Evolutionary conservation across 2,888 invertebrate species (phyloP), one percentile per base, ranked within the genome.

Genomic region (Melanargia galathea): DNA sequence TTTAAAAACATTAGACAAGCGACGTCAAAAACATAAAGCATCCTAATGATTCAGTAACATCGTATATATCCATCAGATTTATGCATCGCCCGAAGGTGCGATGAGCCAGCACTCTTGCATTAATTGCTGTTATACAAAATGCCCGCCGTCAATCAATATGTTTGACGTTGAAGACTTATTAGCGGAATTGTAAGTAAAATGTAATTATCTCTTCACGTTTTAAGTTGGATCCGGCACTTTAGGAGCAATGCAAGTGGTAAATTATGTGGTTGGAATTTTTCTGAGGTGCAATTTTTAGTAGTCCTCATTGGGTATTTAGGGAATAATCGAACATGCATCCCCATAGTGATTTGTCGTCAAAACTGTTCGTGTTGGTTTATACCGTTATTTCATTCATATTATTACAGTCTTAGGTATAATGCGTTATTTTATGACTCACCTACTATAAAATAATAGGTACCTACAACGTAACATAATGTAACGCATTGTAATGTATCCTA

Each of bases 41-140:
- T 6, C 35, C 20, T 13, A 35, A 54, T 7, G 7, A 20, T 13
- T 38, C 13, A 20, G 11, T 6, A 18, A 55, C 55, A 24, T 55
- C 24, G 40, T 18, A 30, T 18, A 43, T 26, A 46, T 46, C 57
- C 57, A 48, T 58, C 35, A 35, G 35, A 48, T 63, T 66, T 59
- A 66, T 59, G 22, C 20, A 11, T 13, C 1, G 45, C 20, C 22
- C 63, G 76, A 79, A 75, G 75, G 75, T 74, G 72, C 75, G 81
- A 82, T 86, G 86, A 82, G 78, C 78, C 77, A 79, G 82, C 82
- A 77, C 75, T 81, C 78, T 76, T 75, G 60, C 74, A 80, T 83
- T 88, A 87, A 88, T 87, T 84, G 86, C 85, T 81, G 85, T 83
- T 86, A 84, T 85, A 84, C 49, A 81, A 82, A 83, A 78, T 78